Evolutionary conservation across 2,888 invertebrate species (phyloP), one percentile per base, ranked within the genome.

Genomic region (Altica lythri): DNA sequence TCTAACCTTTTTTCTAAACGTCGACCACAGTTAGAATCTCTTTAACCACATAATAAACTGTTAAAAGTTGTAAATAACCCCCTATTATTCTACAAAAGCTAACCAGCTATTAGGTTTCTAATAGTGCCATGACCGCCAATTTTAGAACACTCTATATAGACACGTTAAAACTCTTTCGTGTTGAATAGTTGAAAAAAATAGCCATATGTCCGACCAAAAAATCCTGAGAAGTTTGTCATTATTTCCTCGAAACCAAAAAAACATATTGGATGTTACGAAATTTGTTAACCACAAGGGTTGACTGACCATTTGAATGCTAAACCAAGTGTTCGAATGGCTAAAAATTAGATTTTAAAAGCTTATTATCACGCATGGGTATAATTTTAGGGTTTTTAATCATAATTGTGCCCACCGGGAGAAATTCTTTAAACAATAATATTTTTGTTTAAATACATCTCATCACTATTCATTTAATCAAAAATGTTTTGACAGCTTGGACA

Each of bases 281-380:
- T 54, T 35, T 22, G 32, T 35, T 48, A 52, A 22, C 48, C 43
- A 18, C 37, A 50, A 18, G 12, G 42, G 58, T 55, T 59, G 22
- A 59, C 32, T 55, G 55, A 59, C 59, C 54, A 54, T 54, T 55
- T 48, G 14, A 45, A 50, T 44, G 57, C 42, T 19, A 38, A 22
- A 49, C 49, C 49, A 44, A n/a, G n/a, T n/a, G n/a, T n/a, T n/a
- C n/a, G n/a, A 56, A 56, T 48, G 48, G 53, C 18, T 42, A 25
- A n/a, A 54, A 55, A 54, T 51, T 51, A 27, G 22, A 38, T 22
- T 50, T 38, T 40, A 56, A 56, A 52, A 45, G 48, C 12, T 49
- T 34, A 53, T 50, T 52, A 57, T 60, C 55, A 60, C 47, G 55
- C 50, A 50, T 40, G 29, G 17, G 29, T 43, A 40, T 55, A 60